Evolutionary conservation across 2,797 vertebrate species (phyloP).

Genomic region (Myotis pilosus): DNA sequence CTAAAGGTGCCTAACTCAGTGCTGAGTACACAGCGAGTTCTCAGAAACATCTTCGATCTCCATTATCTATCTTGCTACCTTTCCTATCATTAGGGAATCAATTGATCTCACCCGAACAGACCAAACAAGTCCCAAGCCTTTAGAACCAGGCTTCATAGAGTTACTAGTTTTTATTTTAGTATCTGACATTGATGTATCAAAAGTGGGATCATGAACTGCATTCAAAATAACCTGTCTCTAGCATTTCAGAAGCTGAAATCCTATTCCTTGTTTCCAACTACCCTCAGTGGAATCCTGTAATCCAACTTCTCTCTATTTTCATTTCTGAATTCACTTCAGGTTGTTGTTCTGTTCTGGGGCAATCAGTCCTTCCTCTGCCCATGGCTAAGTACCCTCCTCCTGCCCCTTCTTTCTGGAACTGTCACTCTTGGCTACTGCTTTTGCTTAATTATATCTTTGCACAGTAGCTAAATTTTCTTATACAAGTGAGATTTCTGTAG

Average conservation of each 20-base stretch:
- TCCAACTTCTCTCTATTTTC: background rate
- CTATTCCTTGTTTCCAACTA: background rate
- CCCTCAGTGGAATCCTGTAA: background rate
- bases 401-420: background rate
- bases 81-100: background rate
- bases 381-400: background rate
- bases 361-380: background rate
- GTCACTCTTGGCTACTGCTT: background rate
- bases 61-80: background rate
- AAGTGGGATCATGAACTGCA: background rate
- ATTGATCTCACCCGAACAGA: background rate
- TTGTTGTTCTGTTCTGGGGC: background rate
- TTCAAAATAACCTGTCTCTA: background rate
- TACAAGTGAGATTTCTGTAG: background rate
- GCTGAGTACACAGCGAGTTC: background rate
- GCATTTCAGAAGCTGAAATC: conserved; percentile 29
- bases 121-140: background rate
- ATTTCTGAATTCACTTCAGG: background rate
- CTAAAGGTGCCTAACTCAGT: conserved; percentile 34
- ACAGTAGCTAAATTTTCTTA: background rate
- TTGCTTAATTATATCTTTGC: background rate
- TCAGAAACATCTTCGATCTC: background rate
- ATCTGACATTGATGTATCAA: background rate
- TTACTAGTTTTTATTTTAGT: background rate
- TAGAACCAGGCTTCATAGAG: background rate